These are phyloP conservation scores for Prinia subflava DNA, from an alignment of 2,113 vertebrate species.

Conservation along the genomic window DNA sequence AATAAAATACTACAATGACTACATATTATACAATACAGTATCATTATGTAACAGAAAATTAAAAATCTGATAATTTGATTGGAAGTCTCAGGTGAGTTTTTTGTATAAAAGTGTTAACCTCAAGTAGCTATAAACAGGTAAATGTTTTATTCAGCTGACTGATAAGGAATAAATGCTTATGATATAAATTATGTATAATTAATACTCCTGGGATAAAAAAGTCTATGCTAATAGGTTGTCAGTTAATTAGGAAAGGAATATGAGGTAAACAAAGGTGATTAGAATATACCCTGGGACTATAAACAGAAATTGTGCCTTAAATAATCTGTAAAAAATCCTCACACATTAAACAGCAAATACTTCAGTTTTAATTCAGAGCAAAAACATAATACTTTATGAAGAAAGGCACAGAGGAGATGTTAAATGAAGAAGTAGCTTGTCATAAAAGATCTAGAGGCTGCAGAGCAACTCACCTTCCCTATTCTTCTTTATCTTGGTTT, in stretches of 20 bases:
- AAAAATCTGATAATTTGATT: constrained; percentile 81
- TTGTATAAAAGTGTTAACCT: constrained; percentile 80
- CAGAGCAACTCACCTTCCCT: background rate
- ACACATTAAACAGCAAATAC: constrained; percentile 60
- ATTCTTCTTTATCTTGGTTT: background rate
- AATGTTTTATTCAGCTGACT: constrained; percentile 82
- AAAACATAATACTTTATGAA: constrained; percentile 3
- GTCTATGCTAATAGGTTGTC: constrained; percentile 80
- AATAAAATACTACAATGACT: constrained; percentile 64
- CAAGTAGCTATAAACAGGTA: constrained; percentile 80
- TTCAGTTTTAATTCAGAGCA: constrained; percentile 50
- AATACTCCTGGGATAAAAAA: constrained; percentile 81
- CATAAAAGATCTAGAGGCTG: background rate
- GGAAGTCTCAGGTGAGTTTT: constrained; percentile 80
- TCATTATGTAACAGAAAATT: constrained; percentile 78
- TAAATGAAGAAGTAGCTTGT: constrained; percentile 12
- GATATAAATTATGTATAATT: constrained; percentile 86
- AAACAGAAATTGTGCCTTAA: constrained; percentile 79
- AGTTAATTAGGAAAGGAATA: constrained; percentile 84
- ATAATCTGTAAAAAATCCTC: constrained; percentile 66
- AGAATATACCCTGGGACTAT: constrained; percentile 79
- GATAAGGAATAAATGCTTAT: constrained; percentile 80
- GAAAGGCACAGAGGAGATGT: constrained; percentile 23
- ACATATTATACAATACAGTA: too few relatives aligned
- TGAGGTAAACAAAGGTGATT: constrained; percentile 84